Evolutionary conservation across 2,113 vertebrate species (phyloP).

Genomic region (Cyprinodon brontotheroides): DNA sequence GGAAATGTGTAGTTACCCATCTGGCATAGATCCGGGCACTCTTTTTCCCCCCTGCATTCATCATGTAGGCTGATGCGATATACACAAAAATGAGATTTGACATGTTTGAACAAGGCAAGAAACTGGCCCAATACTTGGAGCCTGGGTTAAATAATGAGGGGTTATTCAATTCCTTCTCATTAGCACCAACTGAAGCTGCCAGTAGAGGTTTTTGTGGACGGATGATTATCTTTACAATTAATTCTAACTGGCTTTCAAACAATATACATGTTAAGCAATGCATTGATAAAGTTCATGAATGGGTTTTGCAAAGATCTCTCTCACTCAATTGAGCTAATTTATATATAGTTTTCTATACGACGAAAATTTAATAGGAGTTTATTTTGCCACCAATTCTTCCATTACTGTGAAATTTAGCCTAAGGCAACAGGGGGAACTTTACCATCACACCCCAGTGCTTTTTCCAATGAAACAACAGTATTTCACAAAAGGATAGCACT

Average conservation of each 20-base stretch:
- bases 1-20: constrained; percentile 50
- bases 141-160: constrained; percentile 28
- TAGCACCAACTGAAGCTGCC: constrained; percentile 18
- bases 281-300: neutral
- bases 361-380: neutral
- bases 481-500: constrained; percentile 37
- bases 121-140: constrained; percentile 23
- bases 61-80: constrained; percentile 24
- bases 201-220: constrained; percentile 11
- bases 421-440: no score
- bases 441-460: neutral
- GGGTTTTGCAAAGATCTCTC: no score
- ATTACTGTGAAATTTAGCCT: neutral
- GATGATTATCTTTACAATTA: constrained; percentile 2
- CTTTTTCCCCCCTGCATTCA: constrained; percentile 29
- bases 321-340: no score
- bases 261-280: no score
- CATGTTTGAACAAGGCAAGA: constrained; percentile 38
- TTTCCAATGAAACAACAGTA: constrained; percentile 34
- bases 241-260: neutral
- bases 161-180: constrained; percentile 46
- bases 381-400: neutral
- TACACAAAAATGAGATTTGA: constrained; percentile 58
- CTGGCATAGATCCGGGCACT: constrained; percentile 23
- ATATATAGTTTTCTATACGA: neutral